Evolutionary conservation across 2,113 vertebrate species (phyloP), one percentile per base, ranked within the genome.

Genomic region (Meles meles): DNA sequence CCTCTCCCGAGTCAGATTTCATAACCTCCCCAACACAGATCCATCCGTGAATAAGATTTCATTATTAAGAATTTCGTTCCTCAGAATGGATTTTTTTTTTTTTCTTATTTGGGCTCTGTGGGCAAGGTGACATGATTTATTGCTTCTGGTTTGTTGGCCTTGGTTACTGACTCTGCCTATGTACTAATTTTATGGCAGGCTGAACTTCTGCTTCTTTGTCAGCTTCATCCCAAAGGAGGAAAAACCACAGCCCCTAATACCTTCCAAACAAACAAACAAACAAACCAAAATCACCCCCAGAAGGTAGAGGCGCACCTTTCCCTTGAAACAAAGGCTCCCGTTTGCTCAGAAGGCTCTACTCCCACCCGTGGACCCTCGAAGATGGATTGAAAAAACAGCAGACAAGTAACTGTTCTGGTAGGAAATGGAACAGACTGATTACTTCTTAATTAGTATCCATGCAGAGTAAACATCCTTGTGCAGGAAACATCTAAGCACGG

Each of bases 1-100:
- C 42, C 44, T 96, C 67, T 89, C 74, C 39, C 7, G 23, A 31
- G 6, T 93, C 74, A 23, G 63, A 80, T 90, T 93, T 86, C 89
- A 96, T 17, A 86, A 59, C 74, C 9, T 57, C 55, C 27, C 23
- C 18, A 39, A 39, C 8, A 59, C 86, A 82, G 42, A 81, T 90
- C 34, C 52, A 82, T 71, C 74, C 83, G 76, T 59, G 72, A 92
- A 81, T 67, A 90, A 82, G 59, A 96, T 93, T 93, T 94, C 79
- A 87, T 93, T 95, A 90, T 93, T 80, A 93, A 92, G 59, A 93
- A 92, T 96, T 95, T 94, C 71, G 74, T 97, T 89, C 95, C 85
- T 93, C 63, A 95, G 89, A 71, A 95, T 97, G 82, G 59, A 61
- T 61, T 88, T 88, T 96, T 61, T 94, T 92, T 95, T 55, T 71